phyloP scores from a whole-genome alignment of 2,113 vertebrate genomes.

The Pachycephala philippinensis region DNA sequence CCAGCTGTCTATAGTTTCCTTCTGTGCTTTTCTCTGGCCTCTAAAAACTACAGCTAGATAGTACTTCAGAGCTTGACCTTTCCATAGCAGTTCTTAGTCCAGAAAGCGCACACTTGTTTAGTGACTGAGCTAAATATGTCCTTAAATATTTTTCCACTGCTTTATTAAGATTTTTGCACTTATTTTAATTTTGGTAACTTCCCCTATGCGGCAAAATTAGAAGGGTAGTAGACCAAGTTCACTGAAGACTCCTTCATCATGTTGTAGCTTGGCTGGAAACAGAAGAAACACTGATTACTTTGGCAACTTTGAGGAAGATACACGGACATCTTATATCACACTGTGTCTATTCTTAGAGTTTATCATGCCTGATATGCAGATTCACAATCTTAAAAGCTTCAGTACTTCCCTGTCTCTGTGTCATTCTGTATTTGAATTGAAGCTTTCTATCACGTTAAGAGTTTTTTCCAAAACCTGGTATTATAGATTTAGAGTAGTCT shows the following conservation, averaged over 20 bases:
- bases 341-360: not conserved
- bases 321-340: not conserved
- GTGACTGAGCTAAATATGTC: not conserved
- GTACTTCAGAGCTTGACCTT: not conserved
- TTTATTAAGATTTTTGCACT: not conserved
- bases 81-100: not conserved
- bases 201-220: not conserved
- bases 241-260: not conserved
- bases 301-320: not conserved
- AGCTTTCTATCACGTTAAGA: not conserved
- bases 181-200: not conserved
- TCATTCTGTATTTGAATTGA: not conserved
- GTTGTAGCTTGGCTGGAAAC: not conserved
- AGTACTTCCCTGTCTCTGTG: not conserved
- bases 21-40: not conserved
- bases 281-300: not conserved
- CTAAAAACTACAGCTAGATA: not conserved
- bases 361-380: rapidly evolving
- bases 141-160: not conserved
- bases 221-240: not conserved
- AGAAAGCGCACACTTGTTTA: not conserved
- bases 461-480: not conserved
- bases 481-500: not conserved
- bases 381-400: not conserved
- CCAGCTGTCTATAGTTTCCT: not conserved